phyloP scores from a whole-genome alignment of 2,113 vertebrate species.

The Brachyhypopomus occidentalis region DNA sequence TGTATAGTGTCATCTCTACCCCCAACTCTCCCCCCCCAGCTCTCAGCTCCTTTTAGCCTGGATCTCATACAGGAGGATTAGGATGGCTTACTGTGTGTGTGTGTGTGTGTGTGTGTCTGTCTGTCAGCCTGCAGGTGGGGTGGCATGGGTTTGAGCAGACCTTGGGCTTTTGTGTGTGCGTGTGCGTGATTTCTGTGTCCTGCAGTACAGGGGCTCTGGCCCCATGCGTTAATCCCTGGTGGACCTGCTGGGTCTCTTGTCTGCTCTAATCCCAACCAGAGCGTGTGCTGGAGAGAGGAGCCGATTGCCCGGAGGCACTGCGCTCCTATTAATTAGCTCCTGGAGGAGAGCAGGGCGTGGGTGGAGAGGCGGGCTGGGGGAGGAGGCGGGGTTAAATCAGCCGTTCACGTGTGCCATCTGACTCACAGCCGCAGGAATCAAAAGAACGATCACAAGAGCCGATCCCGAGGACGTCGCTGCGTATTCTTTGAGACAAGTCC shows the following conservation, averaged over 20 bases:
- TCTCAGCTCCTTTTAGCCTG: not conserved
- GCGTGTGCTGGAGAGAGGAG: not conserved
- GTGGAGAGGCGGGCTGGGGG: not conserved
- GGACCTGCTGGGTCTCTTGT: slow-evolving; percentile 29
- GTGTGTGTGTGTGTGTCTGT: too few species aligned
- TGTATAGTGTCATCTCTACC: not conserved
- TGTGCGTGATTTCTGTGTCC: slow-evolving; percentile 4
- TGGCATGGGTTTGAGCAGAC: not conserved
- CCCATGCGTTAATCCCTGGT: slow-evolving; percentile 32
- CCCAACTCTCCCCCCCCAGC: not conserved
- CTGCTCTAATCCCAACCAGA: slow-evolving; percentile 24
- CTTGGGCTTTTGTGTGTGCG: not conserved
- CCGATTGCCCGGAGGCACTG: slow-evolving; percentile 13
- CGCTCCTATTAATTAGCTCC: slow-evolving; percentile 44
- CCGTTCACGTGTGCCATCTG: not conserved
- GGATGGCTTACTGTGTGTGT: not conserved
- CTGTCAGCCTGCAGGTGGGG: not conserved
- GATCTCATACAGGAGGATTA: slow-evolving; percentile 26
- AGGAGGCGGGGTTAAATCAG: not conserved
- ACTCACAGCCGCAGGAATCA: not conserved
- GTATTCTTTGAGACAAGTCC: not conserved
- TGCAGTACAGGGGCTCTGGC: slow-evolving; percentile 10
- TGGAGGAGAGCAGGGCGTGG: slow-evolving; percentile 28
- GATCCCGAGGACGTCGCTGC: not conserved
- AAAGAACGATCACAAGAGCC: not conserved